Base-by-base conservation (phyloP, 2,888 invertebrate species). In the Sarcophaga subvicina region DNA sequence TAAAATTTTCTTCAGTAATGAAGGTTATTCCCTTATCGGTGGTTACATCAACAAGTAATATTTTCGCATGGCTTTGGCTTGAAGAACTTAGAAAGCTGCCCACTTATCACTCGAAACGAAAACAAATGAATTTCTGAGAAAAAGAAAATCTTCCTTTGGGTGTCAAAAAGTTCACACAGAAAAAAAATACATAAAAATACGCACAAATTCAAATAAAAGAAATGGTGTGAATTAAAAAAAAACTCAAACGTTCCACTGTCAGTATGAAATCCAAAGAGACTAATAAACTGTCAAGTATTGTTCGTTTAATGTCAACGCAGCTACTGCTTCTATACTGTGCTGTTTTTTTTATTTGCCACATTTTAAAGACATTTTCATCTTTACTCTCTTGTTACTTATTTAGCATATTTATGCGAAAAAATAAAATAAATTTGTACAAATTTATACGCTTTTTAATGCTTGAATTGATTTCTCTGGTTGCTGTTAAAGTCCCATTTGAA, bases 381-480 rank as follows among this genome's bases (percentile, higher is more conserved):
- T 54, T 54, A 17, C 17, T 73, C n/a, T 64, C 90, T 90, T 89
- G 90, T 90, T 90, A 89, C 89, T 90, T 78, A 90, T 91, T 91
- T 91, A 91, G 90, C 91, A 88, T 90, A 90, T 91, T 88, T 80
- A 91, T 89, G 91, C 89, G 90, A 91, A 91, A 91, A 91, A 90
- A 25, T 62, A 49, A 54, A 79, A 62, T 20, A 70, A 64, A 76
- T 71, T 67, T 75, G 47, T 59, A 72, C 2, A 89, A 90, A 91
- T 90, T 90, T 90, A 91, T 90, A 90, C 91, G 89, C 90, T 91
- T 90, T 91, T 76, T 90, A 89, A 90, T 90, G 91, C 91, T 90
- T 91, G 90, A 91, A 90, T 91, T 91, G 90, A 91, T 90, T 90
- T 90, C 54, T 25, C 22, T 67, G 64, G 5, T 20, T 37, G 12